Percentiles rank a stretch among this genome's conserved stretches.
Evolutionary conservation across 2,113 vertebrate genomes (phyloP).

Genomic region (Coturnix japonica): DNA sequence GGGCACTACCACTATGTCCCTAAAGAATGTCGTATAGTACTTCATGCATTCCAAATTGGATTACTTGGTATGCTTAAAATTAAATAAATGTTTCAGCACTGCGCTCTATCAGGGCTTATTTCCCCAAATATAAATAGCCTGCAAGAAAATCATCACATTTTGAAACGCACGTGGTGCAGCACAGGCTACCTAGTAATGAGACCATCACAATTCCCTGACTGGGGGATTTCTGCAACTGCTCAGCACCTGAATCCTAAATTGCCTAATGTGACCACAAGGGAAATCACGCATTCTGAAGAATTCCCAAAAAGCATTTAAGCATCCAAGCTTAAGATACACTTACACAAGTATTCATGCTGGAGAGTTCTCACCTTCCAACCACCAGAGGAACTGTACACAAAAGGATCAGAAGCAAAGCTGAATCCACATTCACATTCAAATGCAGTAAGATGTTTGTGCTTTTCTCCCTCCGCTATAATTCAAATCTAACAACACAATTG

Average conservation of each 20-base stretch:
- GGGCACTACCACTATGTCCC: neutral
- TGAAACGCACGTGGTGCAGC: neutral
- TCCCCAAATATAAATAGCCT: constrained; percentile 12
- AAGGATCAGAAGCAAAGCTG: constrained; percentile 5
- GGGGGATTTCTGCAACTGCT: constrained; percentile 8
- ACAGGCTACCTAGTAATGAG: constrained; percentile 13
- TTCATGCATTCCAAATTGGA: neutral
- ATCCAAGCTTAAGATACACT: constrained; percentile 29
- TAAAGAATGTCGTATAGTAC: neutral
- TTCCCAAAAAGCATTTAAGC: neutral
- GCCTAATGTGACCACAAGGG: constrained; percentile 16
- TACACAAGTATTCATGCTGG: constrained; percentile 8
- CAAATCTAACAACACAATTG: neutral
- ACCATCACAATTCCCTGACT: neutral
- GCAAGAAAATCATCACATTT: neutral
- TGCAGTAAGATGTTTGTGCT: neutral
- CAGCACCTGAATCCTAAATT: constrained; percentile 51
- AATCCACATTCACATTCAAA: constrained; percentile 6
- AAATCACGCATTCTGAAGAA: constrained; percentile 48
- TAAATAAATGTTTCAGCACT: neutral
- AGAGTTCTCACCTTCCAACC: neutral
- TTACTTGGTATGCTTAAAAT: neutral
- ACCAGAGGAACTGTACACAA: rapidly evolving
- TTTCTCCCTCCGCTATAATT: neutral
- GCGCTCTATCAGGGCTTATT: neutral